A percentile compares a stretch with the other conserved stretches of the same genome.
phyloP scores from a whole-genome alignment of 2,113 vertebrate genomes.

The Struthio camelus region DNA sequence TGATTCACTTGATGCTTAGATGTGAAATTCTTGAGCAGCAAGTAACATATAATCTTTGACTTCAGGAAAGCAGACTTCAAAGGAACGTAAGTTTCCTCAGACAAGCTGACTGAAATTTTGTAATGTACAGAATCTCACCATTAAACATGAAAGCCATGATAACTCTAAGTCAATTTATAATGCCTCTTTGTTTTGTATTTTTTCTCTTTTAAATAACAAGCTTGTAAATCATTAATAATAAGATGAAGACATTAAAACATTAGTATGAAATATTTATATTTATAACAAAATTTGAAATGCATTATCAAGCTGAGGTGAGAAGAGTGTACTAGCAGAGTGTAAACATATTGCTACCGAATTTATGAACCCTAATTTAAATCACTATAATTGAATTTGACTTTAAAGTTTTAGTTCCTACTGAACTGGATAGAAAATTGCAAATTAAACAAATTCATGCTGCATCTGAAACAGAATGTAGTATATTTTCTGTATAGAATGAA shows the following conservation, averaged over 20 bases:
- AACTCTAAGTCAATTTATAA: slow-evolving; percentile 4
- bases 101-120: slow-evolving; percentile 27
- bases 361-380: not conserved
- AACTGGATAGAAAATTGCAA: not conserved
- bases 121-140: not conserved
- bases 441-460: not conserved
- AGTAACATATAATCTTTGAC: slow-evolving; percentile 2
- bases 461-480: not conserved
- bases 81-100: not conserved
- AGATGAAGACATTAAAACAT: slow-evolving; percentile 22
- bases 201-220: slow-evolving; percentile 13
- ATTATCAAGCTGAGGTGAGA: not conserved
- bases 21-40: slow-evolving; percentile 23
- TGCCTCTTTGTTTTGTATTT: not conserved
- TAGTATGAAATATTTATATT: slow-evolving; percentile 31
- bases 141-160: slow-evolving; percentile 15
- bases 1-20: not conserved
- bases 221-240: slow-evolving; percentile 46
- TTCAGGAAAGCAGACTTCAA: slow-evolving; percentile 48
- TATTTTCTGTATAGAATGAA: not conserved
- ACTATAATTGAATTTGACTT: not conserved
- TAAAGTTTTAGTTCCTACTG: not conserved
- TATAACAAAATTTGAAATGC: slow-evolving; percentile 20
- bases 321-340: not conserved
- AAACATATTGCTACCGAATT: not conserved